A percentile compares a stretch with the other conserved stretches of the same genome.
Conservation (phyloP, 2,888 invertebrate species). For the Heteromurus nitidus region DNA sequence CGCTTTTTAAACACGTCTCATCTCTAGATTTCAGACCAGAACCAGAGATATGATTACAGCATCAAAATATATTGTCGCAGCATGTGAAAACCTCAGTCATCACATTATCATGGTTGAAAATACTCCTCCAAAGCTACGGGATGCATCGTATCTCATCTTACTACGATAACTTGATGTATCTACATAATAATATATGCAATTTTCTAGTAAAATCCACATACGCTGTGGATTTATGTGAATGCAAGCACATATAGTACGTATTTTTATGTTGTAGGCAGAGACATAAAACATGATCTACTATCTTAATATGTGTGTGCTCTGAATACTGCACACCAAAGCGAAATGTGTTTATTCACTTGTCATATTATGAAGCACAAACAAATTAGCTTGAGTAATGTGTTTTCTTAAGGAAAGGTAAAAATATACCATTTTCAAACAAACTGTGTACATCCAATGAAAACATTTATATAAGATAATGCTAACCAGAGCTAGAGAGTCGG, state of each 20-base stretch:
- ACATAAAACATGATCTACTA: neutral
- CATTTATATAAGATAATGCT: neutral
- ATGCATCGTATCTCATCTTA: too few relatives aligned
- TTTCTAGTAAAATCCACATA: too few relatives aligned
- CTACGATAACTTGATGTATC: too few relatives aligned
- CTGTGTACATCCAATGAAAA: neutral
- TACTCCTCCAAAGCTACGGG: too few relatives aligned
- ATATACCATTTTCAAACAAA: conserved; percentile 12
- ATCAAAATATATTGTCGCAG: too few relatives aligned
- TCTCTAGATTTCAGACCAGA: too few relatives aligned
- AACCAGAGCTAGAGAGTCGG: neutral
- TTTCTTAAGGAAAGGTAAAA: conserved; percentile 7
- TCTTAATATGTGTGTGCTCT: neutral
- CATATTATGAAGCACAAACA: conserved; percentile 1
- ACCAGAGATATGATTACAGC: too few relatives aligned
- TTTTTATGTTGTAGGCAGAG: neutral
- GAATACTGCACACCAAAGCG: neutral
- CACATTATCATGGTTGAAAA: too few relatives aligned
- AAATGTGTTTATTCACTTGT: neutral
- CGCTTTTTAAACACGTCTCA: too few relatives aligned
- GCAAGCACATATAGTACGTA: neutral
- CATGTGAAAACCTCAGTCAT: too few relatives aligned
- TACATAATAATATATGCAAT: neutral
- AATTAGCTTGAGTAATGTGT: conserved; percentile 6
- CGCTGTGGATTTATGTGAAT: too few relatives aligned